These are phyloP conservation scores for Brachypodius melanocephalos DNA, from an alignment of 2,113 vertebrate species.

Conservation along the genomic window DNA sequence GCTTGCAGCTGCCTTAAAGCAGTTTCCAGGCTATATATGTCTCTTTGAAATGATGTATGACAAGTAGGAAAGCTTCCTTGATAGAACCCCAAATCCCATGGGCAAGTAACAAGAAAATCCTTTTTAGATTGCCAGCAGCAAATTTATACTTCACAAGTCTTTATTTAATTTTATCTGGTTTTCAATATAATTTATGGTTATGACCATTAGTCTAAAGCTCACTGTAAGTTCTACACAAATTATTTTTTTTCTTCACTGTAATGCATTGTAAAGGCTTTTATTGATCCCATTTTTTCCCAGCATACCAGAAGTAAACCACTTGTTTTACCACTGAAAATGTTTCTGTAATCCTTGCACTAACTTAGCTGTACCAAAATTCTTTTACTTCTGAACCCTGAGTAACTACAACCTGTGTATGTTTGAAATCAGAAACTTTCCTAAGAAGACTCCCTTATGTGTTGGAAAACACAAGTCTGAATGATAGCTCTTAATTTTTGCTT, in stretches of 20 bases:
- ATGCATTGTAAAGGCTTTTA: constrained; percentile 49
- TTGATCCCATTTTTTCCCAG: constrained; percentile 1
- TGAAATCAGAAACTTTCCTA: not conserved
- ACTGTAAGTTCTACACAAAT: constrained; percentile 52
- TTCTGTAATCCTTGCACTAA: constrained; percentile 37
- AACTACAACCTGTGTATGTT: not conserved
- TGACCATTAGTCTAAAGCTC: constrained; percentile 55
- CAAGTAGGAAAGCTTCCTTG: constrained; percentile 73
- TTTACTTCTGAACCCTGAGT: not conserved
- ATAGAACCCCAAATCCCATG: constrained; percentile 61
- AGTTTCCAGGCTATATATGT: constrained; percentile 81
- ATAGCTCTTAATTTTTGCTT: not conserved
- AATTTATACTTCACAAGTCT: constrained; percentile 61
- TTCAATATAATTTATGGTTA: constrained; percentile 60
- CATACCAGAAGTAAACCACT: not conserved
- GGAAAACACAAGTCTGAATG: not conserved
- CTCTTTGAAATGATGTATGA: constrained; percentile 91
- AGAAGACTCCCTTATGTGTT: not conserved
- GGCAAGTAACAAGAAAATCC: constrained; percentile 68
- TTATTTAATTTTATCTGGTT: constrained; percentile 71
- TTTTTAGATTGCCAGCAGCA: constrained; percentile 68
- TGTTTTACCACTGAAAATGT: constrained; percentile 38
- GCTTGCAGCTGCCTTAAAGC: constrained; percentile 90
- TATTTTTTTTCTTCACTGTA: constrained; percentile 56
- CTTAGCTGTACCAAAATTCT: not conserved